Conservation (phyloP, 2,797 vertebrate species). For the Merluccius polli region DNA sequence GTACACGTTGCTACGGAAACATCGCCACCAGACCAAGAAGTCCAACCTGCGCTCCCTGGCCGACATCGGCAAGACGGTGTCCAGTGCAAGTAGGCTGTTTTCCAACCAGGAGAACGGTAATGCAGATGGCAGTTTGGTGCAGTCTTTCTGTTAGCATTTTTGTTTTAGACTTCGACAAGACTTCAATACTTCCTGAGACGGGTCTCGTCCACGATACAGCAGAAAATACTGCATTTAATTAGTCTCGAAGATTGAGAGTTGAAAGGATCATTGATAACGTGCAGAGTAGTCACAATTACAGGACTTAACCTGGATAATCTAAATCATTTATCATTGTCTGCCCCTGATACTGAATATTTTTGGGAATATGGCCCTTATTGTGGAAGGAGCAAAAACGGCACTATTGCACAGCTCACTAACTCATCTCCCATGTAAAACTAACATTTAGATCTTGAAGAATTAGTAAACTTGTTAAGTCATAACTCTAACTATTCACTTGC, state of each 20-base stretch:
- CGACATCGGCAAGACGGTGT: conserved; percentile 97
- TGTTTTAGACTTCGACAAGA: not conserved
- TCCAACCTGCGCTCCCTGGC: conserved; percentile 96
- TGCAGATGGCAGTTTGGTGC: conserved; percentile 80
- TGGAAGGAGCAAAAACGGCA: too few relatives aligned
- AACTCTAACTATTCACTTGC: too few relatives aligned
- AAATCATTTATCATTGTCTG: too few relatives aligned
- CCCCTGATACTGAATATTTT: too few relatives aligned
- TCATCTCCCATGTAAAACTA: too few relatives aligned
- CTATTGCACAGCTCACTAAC: too few relatives aligned
- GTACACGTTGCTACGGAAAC: conserved; percentile 92
- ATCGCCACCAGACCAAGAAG: conserved; percentile 98
- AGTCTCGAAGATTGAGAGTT: not conserved
- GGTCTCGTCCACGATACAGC: not conserved
- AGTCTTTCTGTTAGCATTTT: conserved; percentile 52
- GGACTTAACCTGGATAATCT: not conserved
- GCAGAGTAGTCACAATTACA: not conserved
- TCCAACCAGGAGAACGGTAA: conserved; percentile 95
- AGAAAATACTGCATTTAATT: not conserved
- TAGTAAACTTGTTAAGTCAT: too few relatives aligned
- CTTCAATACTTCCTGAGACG: not conserved
- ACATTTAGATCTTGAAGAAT: too few relatives aligned
- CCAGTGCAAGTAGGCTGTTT: conserved; percentile 99
- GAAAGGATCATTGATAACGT: not conserved
- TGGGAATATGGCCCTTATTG: too few relatives aligned